A percentile compares a stretch with the other conserved stretches of the same genome.
Conservation (phyloP, 2,113 vertebrate genomes). For the Microcebus lehilahytsara region DNA sequence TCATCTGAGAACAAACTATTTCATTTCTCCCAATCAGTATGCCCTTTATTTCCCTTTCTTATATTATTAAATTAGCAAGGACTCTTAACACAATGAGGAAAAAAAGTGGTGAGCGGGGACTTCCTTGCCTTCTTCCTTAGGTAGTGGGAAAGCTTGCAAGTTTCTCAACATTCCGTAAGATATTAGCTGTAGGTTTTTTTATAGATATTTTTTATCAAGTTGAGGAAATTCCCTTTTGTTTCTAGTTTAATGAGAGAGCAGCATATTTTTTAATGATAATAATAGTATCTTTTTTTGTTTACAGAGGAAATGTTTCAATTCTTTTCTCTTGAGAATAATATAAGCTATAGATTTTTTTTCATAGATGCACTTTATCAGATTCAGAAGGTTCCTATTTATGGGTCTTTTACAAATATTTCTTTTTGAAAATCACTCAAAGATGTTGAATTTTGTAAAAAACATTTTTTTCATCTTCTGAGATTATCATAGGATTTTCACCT, state of each 20-base stretch:
- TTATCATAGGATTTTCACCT: not conserved
- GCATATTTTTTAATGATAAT: not conserved
- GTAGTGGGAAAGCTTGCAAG: not conserved
- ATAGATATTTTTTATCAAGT: no score
- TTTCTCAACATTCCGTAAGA: not conserved
- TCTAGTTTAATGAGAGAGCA: not conserved
- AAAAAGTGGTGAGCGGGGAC: accelerated
- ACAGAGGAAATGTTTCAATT: not conserved
- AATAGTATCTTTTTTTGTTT: not conserved
- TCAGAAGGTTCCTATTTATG: not conserved
- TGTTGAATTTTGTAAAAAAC: not conserved
- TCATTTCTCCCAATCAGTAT: not conserved
- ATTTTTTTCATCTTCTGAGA: not conserved
- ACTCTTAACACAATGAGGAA: not conserved
- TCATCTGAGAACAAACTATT: not conserved
- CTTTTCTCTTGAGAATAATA: not conserved
- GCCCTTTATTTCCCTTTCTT: not conserved
- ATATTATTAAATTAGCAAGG: not conserved
- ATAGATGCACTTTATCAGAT: not conserved
- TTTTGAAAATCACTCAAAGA: not conserved
- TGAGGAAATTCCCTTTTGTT: not conserved
- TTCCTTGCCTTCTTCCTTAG: not conserved
- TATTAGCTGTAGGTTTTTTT: not conserved
- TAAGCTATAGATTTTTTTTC: not conserved
- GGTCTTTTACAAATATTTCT: not conserved